Base-by-base conservation (phyloP, 2,888 invertebrate genomes). In the Asteroscopus sphinx region DNA sequence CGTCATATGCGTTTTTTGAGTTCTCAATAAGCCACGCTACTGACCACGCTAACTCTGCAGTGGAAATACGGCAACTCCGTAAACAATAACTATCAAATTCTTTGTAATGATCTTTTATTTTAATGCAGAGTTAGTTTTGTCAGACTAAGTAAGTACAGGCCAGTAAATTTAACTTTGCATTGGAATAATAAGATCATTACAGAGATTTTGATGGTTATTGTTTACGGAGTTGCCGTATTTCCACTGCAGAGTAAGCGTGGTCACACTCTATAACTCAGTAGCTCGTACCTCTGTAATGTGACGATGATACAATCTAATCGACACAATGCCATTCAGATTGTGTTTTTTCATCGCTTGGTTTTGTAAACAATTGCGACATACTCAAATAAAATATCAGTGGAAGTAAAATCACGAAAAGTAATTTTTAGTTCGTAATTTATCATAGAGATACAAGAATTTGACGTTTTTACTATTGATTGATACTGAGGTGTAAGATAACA, bases 371-470 rank as follows among this genome's bases (percentile, higher is more conserved):
- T 12, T 30, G 3, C 25, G 21, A 58, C 32, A 48, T 42, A 25
- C 26, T 15, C 2, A 40, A 21, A 11, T 7, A 13, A 16, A 16
- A 21, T 47, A 44, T 44, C 42, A 40, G 39, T 51, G 45, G 41
- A 42, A 33, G 13, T 12, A 28, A 12, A 44, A 21, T 3, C 13
- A 28, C 1, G 46, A 39, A 37, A 45, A 47, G 47, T 42, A 46
- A 26, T 41, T 8, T 51, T 25, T 47, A n/a, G 6, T 53, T 59
- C 36, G 37, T 48, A 56, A 48, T 65, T 53, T 69, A 69, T 69
- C 68, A 56, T 37, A 35, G 3, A 26, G 70, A 69, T 65, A 69
- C 0, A 6, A 8, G 46, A 30, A 37, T 36, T 47, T 69, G 65
- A 35, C 66, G 47, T 51, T 51, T 61, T 52, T 13, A 49, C 41